Conservation (phyloP, 2,888 invertebrate genomes). For the Laspeyria flexula region DNA sequence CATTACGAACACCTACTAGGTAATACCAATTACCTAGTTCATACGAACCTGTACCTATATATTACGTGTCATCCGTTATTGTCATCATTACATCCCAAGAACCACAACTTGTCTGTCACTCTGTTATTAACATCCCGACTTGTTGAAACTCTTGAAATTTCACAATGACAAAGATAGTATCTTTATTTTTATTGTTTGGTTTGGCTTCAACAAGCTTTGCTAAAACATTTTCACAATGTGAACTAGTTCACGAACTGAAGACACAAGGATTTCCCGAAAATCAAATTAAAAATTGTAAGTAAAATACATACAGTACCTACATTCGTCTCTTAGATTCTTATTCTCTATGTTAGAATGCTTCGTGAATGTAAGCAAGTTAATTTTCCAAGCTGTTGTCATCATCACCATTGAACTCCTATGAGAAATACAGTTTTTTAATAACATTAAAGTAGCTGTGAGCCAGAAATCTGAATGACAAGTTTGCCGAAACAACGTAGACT, state of each 20-base stretch:
- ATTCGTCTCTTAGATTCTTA: too few species aligned
- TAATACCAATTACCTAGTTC: not conserved
- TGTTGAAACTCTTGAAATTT: not conserved
- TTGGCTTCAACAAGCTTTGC: conserved; percentile 27
- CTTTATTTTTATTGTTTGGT: conserved; percentile 27
- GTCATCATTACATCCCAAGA: not conserved
- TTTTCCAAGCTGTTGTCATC: too few species aligned
- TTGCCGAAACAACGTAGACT: too few species aligned
- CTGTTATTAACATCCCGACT: not conserved
- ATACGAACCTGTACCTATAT: not conserved
- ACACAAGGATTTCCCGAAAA: conserved; percentile 57
- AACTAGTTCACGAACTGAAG: conserved; percentile 52
- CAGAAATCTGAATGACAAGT: too few species aligned
- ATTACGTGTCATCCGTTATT: not conserved
- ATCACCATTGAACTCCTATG: too few species aligned
- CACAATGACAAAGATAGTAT: conserved; percentile 44
- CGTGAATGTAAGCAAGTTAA: too few species aligned
- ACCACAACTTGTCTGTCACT: not conserved
- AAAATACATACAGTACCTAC: too few species aligned
- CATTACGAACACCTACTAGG: not conserved
- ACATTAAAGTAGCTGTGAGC: too few species aligned
- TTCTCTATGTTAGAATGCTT: too few species aligned
- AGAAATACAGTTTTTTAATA: too few species aligned
- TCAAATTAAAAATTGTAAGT: conserved; percentile 64
- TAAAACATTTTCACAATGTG: conserved; percentile 55